Evolutionary conservation across 1,140 invertebrate genomes (phyloP).

Genomic region (Conus ventricosus): DNA sequence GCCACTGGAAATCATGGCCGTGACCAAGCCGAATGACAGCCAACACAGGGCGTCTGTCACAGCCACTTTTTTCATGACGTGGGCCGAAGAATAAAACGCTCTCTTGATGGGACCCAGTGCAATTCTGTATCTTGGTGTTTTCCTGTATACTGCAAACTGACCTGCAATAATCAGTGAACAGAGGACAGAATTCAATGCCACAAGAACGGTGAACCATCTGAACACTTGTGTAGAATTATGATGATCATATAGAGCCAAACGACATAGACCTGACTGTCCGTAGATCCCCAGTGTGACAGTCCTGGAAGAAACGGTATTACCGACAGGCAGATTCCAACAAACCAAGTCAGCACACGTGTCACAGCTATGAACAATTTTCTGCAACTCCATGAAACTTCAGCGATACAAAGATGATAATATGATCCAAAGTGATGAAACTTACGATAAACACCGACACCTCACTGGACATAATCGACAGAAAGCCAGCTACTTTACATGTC

Average conservation of each 20-base stretch:
- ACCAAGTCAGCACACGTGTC: not conserved
- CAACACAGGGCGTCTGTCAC: not conserved
- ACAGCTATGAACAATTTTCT: not conserved
- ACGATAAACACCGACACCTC: not conserved
- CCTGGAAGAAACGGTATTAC: not conserved
- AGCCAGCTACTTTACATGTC: not conserved
- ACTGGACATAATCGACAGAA: not conserved
- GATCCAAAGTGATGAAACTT: not conserved
- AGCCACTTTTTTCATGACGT: not conserved
- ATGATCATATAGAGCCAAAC: not conserved
- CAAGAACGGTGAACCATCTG: constrained; percentile 39
- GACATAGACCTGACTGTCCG: constrained; percentile 24
- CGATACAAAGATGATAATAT: not conserved
- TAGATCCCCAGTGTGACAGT: not conserved
- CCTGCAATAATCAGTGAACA: constrained; percentile 48
- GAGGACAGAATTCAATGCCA: constrained; percentile 44
- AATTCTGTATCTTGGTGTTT: not conserved
- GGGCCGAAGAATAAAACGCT: not conserved
- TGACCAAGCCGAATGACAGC: not conserved
- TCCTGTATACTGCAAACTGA: constrained; percentile 28
- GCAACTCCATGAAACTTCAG: not conserved
- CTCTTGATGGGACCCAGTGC: not conserved
- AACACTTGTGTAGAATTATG: constrained; percentile 36
- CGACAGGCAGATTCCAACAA: not conserved
- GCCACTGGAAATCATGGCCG: not conserved